A percentile compares a stretch with the other conserved stretches of the same genome.
phyloP scores from a whole-genome alignment of 2,113 vertebrate species.

The Prochilodus magdalenae region DNA sequence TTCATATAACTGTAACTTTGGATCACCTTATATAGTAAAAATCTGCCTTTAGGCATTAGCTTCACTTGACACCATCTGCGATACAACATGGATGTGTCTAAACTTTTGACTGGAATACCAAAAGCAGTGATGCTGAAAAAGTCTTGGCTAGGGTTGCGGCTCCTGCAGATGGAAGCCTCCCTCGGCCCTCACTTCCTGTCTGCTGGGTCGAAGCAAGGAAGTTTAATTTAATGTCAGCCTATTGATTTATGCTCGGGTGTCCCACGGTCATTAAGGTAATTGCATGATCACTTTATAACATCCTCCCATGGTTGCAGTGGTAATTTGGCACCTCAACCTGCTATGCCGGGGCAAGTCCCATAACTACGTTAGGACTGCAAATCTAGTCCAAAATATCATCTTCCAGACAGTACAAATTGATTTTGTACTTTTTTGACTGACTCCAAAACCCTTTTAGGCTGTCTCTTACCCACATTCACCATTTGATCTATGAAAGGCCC shows the following conservation, averaged over 20 bases:
- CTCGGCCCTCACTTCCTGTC: conserved; percentile 52
- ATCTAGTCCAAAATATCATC: conserved; percentile 70
- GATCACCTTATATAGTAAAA: no score
- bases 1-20: no score
- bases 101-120: not conserved
- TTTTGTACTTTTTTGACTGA: conserved; percentile 69
- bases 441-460: conserved; percentile 69
- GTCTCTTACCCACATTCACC: conserved; percentile 65
- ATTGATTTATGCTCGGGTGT: conserved; percentile 79
- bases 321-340: conserved; percentile 61
- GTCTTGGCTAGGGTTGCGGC: conserved; percentile 20
- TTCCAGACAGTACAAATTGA: conserved; percentile 72
- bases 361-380: conserved; percentile 73
- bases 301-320: conserved; percentile 65
- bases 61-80: not conserved
- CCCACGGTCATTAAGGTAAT: conserved; percentile 79
- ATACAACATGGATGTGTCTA: not conserved
- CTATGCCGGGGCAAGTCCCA: conserved; percentile 53
- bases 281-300: conserved; percentile 81
- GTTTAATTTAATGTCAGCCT: conserved; percentile 73
- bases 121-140: not conserved
- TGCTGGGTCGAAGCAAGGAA: conserved; percentile 46
- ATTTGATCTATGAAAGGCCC: conserved; percentile 68
- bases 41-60: no score
- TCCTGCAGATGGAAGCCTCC: conserved; percentile 17